A percentile compares a stretch with the other conserved stretches of the same genome.
Conservation (phyloP, 2,888 invertebrate species). For the Koerneria pararmatus region DNA sequence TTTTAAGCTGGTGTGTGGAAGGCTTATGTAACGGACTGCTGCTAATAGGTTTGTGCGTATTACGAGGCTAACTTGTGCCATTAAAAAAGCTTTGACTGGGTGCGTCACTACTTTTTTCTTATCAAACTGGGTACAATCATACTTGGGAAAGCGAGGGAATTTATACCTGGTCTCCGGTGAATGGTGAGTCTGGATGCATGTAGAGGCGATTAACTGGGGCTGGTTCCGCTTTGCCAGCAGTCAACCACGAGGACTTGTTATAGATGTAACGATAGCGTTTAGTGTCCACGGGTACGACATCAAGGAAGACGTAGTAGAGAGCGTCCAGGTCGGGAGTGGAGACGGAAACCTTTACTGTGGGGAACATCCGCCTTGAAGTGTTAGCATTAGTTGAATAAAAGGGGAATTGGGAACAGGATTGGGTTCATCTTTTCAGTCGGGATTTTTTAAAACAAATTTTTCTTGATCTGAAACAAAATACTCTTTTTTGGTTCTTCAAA, state of each 20-base stretch:
- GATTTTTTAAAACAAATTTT: conserved; percentile 17
- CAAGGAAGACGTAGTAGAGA: conserved; percentile 82
- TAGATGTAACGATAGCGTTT: conserved; percentile 87
- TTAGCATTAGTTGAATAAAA: too few species aligned
- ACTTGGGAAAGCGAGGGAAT: neutral
- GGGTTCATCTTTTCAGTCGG: neutral
- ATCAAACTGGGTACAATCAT: neutral
- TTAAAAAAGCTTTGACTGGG: too few species aligned
- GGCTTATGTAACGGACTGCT: too few species aligned
- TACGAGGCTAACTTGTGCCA: too few species aligned
- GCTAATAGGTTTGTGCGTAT: too few species aligned
- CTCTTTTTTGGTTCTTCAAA: too few species aligned
- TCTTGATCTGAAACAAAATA: too few species aligned
- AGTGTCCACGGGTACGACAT: conserved; percentile 92
- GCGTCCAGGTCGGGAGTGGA: conserved; percentile 70
- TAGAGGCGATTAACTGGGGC: conserved; percentile 68
- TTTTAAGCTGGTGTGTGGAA: too few species aligned
- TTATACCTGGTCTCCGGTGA: conserved; percentile 85
- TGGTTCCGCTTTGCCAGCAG: conserved; percentile 76
- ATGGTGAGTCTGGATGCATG: conserved; percentile 93
- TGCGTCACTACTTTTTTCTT: neutral
- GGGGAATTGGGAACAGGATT: neutral
- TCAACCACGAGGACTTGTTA: conserved; percentile 94
- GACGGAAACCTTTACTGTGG: conserved; percentile 89
- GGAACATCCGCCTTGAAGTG: conserved; percentile 99